Evolutionary conservation across 2,113 vertebrate genomes (phyloP).

Genomic region (Lampris megalopsis): DNA sequence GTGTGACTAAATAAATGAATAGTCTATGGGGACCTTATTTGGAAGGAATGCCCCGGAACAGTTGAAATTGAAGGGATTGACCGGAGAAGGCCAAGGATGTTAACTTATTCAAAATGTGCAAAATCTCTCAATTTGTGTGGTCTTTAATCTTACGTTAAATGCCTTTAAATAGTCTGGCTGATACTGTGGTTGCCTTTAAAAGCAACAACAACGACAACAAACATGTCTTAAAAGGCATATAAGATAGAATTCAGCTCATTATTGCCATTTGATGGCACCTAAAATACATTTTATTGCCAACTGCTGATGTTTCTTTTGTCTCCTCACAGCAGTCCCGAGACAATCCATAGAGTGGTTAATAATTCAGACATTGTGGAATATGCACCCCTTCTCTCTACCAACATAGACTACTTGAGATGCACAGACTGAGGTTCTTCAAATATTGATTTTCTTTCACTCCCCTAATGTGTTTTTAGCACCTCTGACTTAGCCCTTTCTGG

Average conservation of each 20-base stretch:
- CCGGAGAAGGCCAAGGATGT: constrained; percentile 15
- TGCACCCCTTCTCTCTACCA: constrained; percentile 72
- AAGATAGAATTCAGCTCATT: neutral
- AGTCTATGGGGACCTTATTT: constrained; percentile 51
- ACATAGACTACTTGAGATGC: constrained; percentile 87
- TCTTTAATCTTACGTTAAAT: neutral
- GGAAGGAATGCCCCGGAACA: constrained; percentile 46
- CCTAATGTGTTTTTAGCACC: constrained; percentile 66
- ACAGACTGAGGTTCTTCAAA: constrained; percentile 87
- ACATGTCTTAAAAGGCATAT: neutral
- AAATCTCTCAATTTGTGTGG: neutral
- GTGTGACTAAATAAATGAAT: constrained; percentile 68
- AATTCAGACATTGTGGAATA: constrained; percentile 69
- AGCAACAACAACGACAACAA: too few relatives aligned
- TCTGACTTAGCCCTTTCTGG: constrained; percentile 40
- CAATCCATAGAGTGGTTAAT: constrained; percentile 69
- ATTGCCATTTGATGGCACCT: neutral
- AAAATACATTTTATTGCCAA: constrained; percentile 3
- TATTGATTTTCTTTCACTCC: constrained; percentile 86
- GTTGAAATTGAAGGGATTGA: constrained; percentile 29
- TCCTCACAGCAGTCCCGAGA: constrained; percentile 30
- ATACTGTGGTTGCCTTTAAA: constrained; percentile 15
- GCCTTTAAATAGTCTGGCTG: constrained; percentile 3
- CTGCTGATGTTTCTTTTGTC: constrained; percentile 27
- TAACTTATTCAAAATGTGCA: constrained; percentile 1